Evolutionary conservation across 2,888 invertebrate species (phyloP).

Genomic region (Morinoia aosen): DNA sequence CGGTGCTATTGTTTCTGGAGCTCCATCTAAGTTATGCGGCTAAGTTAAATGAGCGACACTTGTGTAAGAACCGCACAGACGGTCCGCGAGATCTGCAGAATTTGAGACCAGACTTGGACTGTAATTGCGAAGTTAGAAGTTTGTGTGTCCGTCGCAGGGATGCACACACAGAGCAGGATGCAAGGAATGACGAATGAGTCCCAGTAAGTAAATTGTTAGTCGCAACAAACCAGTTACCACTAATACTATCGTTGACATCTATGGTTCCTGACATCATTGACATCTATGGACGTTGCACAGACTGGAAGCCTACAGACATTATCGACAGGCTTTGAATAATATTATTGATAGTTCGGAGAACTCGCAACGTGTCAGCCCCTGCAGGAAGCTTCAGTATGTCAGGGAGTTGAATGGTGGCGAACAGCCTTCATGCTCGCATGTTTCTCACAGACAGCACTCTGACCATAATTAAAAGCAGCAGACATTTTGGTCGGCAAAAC

Average conservation of each 20-base stretch:
- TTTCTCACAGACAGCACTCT: neutral
- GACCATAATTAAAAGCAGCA: neutral
- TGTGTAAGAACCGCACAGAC: neutral
- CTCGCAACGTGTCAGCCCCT: neutral
- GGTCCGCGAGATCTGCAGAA: neutral
- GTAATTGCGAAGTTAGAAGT: neutral
- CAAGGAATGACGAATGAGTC: neutral
- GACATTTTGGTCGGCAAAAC: neutral
- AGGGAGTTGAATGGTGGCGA: neutral
- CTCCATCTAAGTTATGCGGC: conserved; percentile 24
- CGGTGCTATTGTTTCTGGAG: neutral
- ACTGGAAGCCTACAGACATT: neutral
- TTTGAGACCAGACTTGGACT: neutral
- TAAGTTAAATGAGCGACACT: conserved; percentile 32
- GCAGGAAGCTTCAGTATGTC: neutral
- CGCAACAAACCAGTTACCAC: neutral
- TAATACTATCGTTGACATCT: neutral
- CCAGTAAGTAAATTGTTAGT: neutral
- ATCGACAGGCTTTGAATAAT: neutral
- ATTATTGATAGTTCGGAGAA: neutral
- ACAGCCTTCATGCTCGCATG: neutral
- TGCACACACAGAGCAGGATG: neutral
- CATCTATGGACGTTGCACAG: neutral
- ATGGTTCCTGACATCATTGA: too few relatives aligned
- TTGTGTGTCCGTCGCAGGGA: neutral